Evolutionary conservation across 2,888 invertebrate genomes (phyloP).

Genomic region (Agriopis marginaria): DNA sequence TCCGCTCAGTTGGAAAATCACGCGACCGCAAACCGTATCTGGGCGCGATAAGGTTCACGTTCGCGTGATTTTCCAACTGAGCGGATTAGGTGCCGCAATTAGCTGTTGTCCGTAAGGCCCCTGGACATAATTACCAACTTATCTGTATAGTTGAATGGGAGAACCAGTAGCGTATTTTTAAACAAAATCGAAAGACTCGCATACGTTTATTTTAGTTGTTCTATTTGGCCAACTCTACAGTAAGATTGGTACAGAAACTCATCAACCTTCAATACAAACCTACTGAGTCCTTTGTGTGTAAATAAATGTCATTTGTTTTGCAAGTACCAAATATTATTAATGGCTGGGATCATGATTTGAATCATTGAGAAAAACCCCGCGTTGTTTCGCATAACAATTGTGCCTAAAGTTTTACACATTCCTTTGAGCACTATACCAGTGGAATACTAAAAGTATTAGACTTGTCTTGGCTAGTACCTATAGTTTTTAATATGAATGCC

Average conservation of each 20-base stretch:
- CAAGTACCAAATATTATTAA: constrained; percentile 39
- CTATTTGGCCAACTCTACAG: neutral
- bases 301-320: constrained; percentile 34
- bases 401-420: constrained; percentile 34
- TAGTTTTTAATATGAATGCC: constrained; percentile 15
- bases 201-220: neutral
- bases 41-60: no score
- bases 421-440: constrained; percentile 24
- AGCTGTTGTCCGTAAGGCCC: no score
- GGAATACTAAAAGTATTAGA: constrained; percentile 36
- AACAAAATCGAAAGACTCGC: no score
- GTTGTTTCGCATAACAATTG: constrained; percentile 30
- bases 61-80: no score
- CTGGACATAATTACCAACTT: no score
- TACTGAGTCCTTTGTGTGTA: constrained; percentile 40
- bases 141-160: no score
- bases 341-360: constrained; percentile 36
- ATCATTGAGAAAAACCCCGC: constrained; percentile 38
- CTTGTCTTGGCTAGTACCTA: neutral
- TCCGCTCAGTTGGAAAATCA: no score
- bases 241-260: neutral
- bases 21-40: no score
- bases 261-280: constrained; percentile 1
- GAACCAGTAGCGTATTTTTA: no score
- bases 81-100: no score